Conservation (phyloP, 2,888 invertebrate genomes). For the Nemapogon koenigi region DNA sequence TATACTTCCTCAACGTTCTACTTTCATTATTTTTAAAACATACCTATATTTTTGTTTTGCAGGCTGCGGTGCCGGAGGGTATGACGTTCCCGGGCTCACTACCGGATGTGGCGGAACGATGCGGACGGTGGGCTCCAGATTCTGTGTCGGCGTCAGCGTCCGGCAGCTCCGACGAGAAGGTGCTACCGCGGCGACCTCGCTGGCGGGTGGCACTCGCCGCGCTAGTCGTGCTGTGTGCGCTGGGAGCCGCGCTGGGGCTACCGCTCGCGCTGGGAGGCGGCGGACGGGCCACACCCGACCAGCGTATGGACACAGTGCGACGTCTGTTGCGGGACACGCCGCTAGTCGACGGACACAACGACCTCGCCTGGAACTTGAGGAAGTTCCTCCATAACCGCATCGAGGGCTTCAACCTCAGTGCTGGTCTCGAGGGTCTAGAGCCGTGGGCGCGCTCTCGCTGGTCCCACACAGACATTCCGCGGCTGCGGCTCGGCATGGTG, state of each 20-base stretch:
- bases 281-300: conserved; percentile 62
- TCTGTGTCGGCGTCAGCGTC: conserved; percentile 55
- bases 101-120: conserved; percentile 60
- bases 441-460: conserved; percentile 87
- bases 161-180: conserved; percentile 58
- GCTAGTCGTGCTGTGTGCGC: conserved; percentile 63
- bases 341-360: conserved; percentile 83
- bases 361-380: conserved; percentile 88
- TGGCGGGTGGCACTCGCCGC: conserved; percentile 66
- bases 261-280: conserved; percentile 60
- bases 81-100: conserved; percentile 59
- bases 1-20: too few species aligned
- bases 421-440: conserved; percentile 70
- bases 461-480: conserved; percentile 92
- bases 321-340: conserved; percentile 73
- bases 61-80: conserved; percentile 58
- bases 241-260: conserved; percentile 64
- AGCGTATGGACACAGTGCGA: conserved; percentile 69
- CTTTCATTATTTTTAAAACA: too few species aligned
- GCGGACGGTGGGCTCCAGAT: conserved; percentile 58
- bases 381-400: conserved; percentile 87
- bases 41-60: conserved; percentile 21
- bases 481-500: conserved; percentile 81
- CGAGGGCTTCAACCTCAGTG: conserved; percentile 69
- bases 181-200: conserved; percentile 56